Evolutionary conservation across 37 sponge, comb jelly and placozoan genomes (phyloP), one percentile per base, ranked within the genome.

Genomic region (Tethya wilhelma): DNA sequence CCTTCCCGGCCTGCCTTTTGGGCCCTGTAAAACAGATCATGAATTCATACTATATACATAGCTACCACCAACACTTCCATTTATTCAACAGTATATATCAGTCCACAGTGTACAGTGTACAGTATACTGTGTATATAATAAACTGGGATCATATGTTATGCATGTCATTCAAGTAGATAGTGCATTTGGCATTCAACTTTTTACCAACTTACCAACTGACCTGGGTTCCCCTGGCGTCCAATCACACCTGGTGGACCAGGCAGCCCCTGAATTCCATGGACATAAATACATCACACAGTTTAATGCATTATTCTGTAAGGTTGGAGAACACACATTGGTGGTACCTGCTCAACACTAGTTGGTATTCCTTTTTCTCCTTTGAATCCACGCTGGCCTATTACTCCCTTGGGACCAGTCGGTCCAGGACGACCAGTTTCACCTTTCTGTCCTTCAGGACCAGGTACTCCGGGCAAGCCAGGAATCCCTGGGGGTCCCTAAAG

Each of bases 401-500:
- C 49, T 31, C 82, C 82, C 34, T 40, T 81, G 22, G 44, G 72
- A 42, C 82, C 82, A 38, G 19, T 34, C 1, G 62, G 44, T 4
- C 82, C 82, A 43, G 73, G 44, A n/a, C n/a, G 62, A 26, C 82
- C 82, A 17, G 46, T 23, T 0, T 19, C 49, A 41, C 82, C 82
- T n/a, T 40, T 81, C 34, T 30, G 72, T 32, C 82, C 82, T 29
- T 4, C 38, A 1, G 62, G 44, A 20, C 82, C 82, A 43, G 73
- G 44, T 3, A 49, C 60, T 28, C 82, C 82, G 9, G 72, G 73
- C 82, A 81, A 60, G 22, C 82, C 82, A 41, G 71, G 63, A 60
- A 34, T 33, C 36, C 82, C 82, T 17, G 20, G 1, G 23, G 14
- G n/a, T 9, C 82, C 82, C 82, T 81, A 44, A 9, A 55, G 34